These are phyloP conservation scores for Phytoseiulus persimilis DNA, from an alignment of 2,888 invertebrate species.

Conservation along the genomic window DNA sequence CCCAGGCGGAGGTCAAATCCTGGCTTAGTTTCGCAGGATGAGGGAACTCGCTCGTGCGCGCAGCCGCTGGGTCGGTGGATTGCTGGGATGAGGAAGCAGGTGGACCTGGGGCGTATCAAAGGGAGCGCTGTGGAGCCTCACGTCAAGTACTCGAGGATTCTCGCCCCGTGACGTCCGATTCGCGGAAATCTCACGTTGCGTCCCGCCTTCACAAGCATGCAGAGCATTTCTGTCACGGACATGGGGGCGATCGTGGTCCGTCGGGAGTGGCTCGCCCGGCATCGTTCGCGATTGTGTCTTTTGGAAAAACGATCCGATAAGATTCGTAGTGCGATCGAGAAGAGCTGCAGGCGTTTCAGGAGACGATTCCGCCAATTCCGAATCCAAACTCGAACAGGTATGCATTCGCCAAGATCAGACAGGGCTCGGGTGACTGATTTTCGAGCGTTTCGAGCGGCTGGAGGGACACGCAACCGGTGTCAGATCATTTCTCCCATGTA, in stretches of 20 bases:
- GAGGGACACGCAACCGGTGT: neutral
- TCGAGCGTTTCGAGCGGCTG: neutral
- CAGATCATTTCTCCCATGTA: neutral
- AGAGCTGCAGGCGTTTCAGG: no score
- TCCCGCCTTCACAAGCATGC: neutral
- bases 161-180: neutral
- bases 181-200: neutral
- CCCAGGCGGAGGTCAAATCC: neutral
- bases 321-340: neutral
- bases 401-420: no score
- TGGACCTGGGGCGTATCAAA: neutral
- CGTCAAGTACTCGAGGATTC: neutral
- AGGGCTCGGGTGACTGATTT: neutral
- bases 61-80: neutral
- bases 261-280: no score
- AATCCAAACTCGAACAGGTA: no score
- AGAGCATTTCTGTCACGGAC: no score
- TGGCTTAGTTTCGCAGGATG: constrained; percentile 5
- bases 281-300: no score
- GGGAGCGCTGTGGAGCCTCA: neutral
- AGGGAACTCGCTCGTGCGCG: neutral
- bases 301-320: neutral
- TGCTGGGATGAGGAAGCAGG: neutral
- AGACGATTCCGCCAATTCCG: no score
- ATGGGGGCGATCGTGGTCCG: no score